Evolutionary conservation across 1,140 invertebrate genomes (phyloP), one percentile per base, ranked within the genome.

Genomic region (Cotesia vestalis): DNA sequence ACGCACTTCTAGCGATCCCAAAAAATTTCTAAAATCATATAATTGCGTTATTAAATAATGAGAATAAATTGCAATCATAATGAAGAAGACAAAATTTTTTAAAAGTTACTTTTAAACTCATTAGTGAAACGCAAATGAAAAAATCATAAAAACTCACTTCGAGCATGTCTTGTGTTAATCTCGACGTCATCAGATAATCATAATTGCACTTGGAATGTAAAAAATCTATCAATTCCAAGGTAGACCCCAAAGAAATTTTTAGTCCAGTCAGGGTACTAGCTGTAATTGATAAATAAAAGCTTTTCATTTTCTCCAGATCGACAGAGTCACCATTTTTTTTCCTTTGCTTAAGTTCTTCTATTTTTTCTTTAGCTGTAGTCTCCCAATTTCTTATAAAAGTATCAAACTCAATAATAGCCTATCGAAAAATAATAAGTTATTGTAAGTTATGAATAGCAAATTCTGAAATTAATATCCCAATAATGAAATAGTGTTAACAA

Each of bases 111-210:
- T 27, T 27, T 27, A 27, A 27, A 27, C 27, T 27, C 2, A 27
- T 27, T 27, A 27, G 27, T 27, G 27, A 27, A 27, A 27, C 27
- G 27, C 27, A 27, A 27, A 27, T 27, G 27, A 27, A 27, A 27
- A 27, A 27, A 27, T 52, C n/a, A 4, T 60, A 11, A 2, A 51
- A 52, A 38, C 17, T 57, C 38, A 66, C 63, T 57, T 72, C 71
- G 1, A 73, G 61, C 11, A 66, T 66, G 20, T 73, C 71, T 55
- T 68, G 71, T 53, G 67, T 73, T 27, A 73, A 34, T 46, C 71
- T 53, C 8, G 63, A 8, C 0, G 64, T 73, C 63, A 73, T 73
- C 1, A 73, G 1, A 53, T 73, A 68, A 12, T 73, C 35, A 38
- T 61, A 73, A 46, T 61, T 68, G 53, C 53, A 57, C 11, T 52